A percentile compares a stretch with the other conserved stretches of the same genome.
Evolutionary conservation across 2,113 vertebrate genomes (phyloP).

Genomic region (Podiceps cristatus): DNA sequence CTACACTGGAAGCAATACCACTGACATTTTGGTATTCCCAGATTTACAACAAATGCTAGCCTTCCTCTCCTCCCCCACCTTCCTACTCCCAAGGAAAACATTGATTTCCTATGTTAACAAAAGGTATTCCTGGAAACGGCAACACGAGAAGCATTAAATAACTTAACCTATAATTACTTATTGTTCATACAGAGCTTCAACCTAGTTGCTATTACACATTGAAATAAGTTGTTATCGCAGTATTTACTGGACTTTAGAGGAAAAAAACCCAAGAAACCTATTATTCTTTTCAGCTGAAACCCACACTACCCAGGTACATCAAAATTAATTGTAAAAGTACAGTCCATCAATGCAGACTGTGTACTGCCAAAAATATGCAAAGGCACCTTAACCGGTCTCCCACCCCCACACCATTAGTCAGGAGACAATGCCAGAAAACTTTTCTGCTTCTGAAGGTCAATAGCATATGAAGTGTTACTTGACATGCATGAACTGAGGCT

Average conservation of each 20-base stretch:
- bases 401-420: neutral
- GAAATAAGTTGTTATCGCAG: slow-evolving; percentile 12
- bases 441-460: slow-evolving; percentile 28
- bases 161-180: neutral
- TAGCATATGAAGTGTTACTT: neutral
- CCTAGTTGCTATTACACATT: slow-evolving; percentile 21
- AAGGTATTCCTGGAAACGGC: slow-evolving; percentile 11
- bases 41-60: neutral
- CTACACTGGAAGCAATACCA: neutral
- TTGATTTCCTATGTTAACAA: neutral
- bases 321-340: neutral
- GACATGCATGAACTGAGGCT: neutral
- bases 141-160: neutral
- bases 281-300: slow-evolving; percentile 33
- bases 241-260: neutral
- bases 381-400: neutral
- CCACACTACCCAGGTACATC: neutral
- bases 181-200: neutral
- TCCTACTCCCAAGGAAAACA: neutral
- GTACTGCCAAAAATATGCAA: neutral
- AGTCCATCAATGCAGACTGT: neutral
- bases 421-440: neutral
- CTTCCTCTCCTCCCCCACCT: neutral
- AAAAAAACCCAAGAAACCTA: neutral
- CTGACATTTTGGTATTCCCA: neutral